phyloP scores from a whole-genome alignment of 2,797 vertebrate genomes.

The Phoebastria nigripes region DNA sequence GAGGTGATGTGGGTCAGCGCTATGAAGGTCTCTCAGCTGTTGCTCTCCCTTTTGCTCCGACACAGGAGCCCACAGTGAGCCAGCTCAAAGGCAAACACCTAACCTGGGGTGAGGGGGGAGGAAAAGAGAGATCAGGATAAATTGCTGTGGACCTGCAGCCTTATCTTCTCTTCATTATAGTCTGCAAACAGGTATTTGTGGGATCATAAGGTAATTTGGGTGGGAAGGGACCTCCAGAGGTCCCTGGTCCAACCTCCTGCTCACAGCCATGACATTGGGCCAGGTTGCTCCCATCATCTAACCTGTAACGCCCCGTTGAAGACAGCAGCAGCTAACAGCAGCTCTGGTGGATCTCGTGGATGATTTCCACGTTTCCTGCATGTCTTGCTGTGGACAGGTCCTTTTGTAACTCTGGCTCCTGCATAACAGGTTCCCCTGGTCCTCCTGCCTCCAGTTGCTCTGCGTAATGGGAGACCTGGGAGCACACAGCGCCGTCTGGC shows the following conservation, averaged over 20 bases:
- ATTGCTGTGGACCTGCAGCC: background rate
- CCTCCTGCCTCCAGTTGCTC: background rate
- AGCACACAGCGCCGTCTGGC: background rate
- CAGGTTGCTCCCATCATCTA: background rate
- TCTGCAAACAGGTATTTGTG: background rate
- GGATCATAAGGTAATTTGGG: background rate
- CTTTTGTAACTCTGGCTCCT: background rate
- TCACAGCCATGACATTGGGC: background rate
- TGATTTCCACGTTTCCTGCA: background rate
- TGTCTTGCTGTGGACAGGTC: background rate
- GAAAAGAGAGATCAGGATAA: background rate
- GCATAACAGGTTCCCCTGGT: slow-evolving; percentile 26
- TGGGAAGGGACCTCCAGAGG: background rate
- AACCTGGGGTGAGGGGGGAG: background rate
- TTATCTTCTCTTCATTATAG: background rate
- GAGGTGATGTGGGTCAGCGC: background rate
- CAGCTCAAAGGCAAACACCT: background rate
- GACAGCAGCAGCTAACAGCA: background rate
- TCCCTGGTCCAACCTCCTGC: background rate
- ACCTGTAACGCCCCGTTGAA: rapidly evolving
- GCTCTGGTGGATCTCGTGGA: background rate
- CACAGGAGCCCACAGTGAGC: background rate
- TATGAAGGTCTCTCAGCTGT: background rate
- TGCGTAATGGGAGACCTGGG: rapidly evolving
- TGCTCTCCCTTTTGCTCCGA: background rate